Base-by-base conservation (phyloP, 2,797 vertebrate species). In the Pachyuromys duprasi region DNA sequence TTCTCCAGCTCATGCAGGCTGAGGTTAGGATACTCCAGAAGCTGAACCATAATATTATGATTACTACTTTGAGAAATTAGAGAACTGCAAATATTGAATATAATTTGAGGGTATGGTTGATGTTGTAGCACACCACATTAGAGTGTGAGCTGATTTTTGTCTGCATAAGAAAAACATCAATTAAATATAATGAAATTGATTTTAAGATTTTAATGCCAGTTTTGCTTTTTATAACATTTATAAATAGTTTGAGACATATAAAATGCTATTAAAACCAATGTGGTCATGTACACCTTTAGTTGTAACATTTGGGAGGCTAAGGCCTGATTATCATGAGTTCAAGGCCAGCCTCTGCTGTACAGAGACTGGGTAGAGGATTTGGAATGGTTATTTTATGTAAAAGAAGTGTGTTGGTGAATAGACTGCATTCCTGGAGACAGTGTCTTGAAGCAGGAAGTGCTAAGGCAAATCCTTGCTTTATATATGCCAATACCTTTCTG, bases 11-110 rank as follows among this genome's bases (percentile, higher is more conserved):
- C 60, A 4, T 20, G 79, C 89, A 62, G 39, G 17, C 42, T 12
- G 82, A 67, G 86, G 69, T 92, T 65, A 63, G 4, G 72, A 80
- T 80, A 55, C 22, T 86, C 86, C 91, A 81, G 75, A 65, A 90
- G 45, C 60, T n/a, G 12, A 49, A 55, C 36, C 62, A 22, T 63
- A 14, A 53, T 84, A 33, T 87, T 90, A 33, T 80, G 63, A 75
- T 86, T 70, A 33, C 26, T 95, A 20, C 90, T 90, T 86, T 91
- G 70, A 81, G 69, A 95, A 82, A 86, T 57, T 70, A 82, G 89
- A 89, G 69, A 87, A 72, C 45, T 62, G 36, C 5, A 69, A 74
- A 75, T 63, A 63, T 33, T 26, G 55, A 7, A 2, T 70, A 45
- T 69, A 82, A 81, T 42, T 83, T 62, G 45, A 91, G 33, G 14